Percentiles rank a stretch among this genome's conserved stretches.
Conservation (phyloP, 1,140 invertebrate genomes). For the Limonius californicus region DNA sequence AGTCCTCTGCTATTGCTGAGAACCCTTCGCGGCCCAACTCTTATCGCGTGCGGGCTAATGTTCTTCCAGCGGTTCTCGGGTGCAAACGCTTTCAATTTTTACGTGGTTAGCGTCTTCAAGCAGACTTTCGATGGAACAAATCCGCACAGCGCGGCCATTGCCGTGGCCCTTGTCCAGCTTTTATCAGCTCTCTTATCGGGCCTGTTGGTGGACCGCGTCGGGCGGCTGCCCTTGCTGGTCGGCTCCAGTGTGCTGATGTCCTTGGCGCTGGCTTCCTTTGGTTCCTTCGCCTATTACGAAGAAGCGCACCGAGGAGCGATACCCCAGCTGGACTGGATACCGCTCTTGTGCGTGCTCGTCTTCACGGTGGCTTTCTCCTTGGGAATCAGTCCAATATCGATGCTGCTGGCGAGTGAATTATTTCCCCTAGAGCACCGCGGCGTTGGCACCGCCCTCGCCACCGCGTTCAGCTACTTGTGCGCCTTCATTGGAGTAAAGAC, state of each 20-base stretch:
- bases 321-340: slow-evolving; percentile 66
- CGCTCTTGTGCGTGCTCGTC: slow-evolving; percentile 73
- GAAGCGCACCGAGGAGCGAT: slow-evolving; percentile 50
- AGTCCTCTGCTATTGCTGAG: slow-evolving; percentile 33
- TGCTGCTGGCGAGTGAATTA: slow-evolving; percentile 81
- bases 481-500: slow-evolving; percentile 87
- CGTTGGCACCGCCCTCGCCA: slow-evolving; percentile 76
- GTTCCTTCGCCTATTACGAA: slow-evolving; percentile 74
- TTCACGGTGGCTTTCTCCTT: slow-evolving; percentile 82
- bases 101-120: slow-evolving; percentile 75
- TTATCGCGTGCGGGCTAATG: slow-evolving; percentile 80
- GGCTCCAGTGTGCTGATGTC: slow-evolving; percentile 81
- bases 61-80: slow-evolving; percentile 81
- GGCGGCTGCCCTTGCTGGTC: slow-evolving; percentile 70
- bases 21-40: slow-evolving; percentile 56
- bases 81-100: slow-evolving; percentile 78
- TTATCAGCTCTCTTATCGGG: slow-evolving; percentile 73
- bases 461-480: slow-evolving; percentile 81
- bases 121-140: slow-evolving; percentile 74
- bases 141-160: slow-evolving; percentile 76
- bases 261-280: slow-evolving; percentile 72
- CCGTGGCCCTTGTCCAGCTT: slow-evolving; percentile 73
- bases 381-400: slow-evolving; percentile 86
- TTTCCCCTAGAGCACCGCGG: slow-evolving; percentile 83
- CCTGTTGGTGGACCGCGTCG: slow-evolving; percentile 74